Percentiles rank a stretch among this genome's conserved stretches.
Evolutionary conservation across 2,113 vertebrate genomes (phyloP).

Genomic region (Vulpes lagopus): DNA sequence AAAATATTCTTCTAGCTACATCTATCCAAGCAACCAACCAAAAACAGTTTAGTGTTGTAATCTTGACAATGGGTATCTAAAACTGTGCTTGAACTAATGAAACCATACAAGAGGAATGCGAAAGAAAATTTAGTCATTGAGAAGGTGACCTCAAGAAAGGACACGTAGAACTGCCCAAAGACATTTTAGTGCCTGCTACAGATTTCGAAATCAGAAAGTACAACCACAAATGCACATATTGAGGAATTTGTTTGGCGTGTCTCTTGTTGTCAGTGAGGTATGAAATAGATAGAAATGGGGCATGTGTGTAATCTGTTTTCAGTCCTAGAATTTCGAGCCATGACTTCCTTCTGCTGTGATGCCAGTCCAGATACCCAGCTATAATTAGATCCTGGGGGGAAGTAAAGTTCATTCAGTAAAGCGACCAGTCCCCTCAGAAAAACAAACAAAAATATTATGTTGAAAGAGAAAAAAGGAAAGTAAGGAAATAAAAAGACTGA

Average conservation of each 20-base stretch:
- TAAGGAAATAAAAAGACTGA: neutral
- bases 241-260: neutral
- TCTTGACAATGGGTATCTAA: neutral
- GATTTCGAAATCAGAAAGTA: neutral
- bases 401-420: neutral
- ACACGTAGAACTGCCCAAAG: neutral
- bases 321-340: neutral
- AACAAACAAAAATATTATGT: neutral
- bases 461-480: constrained; percentile 3
- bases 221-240: neutral
- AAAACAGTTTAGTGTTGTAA: neutral
- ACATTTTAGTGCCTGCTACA: neutral
- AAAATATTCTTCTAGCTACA: neutral
- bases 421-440: neutral
- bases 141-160: neutral
- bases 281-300: neutral
- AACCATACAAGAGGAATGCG: neutral
- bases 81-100: neutral
- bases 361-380: neutral
- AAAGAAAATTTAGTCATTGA: neutral
- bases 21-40: neutral
- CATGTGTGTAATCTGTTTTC: neutral
- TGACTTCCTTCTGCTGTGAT: neutral
- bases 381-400: neutral
- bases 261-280: neutral